Conservation (phyloP, 2,888 invertebrate species). For the Pseudococcus longispinus region DNA sequence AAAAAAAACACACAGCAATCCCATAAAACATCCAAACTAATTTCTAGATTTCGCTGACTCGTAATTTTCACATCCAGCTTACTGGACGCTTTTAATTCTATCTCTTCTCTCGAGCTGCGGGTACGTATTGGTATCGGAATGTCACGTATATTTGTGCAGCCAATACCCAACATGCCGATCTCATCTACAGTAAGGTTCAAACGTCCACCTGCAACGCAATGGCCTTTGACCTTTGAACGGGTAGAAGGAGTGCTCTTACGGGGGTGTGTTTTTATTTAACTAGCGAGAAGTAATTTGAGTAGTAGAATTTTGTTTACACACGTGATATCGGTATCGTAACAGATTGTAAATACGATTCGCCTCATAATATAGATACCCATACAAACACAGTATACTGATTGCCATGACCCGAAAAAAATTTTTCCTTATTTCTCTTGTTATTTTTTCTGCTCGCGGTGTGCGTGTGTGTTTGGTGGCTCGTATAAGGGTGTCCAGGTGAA, state of each 20-base stretch:
- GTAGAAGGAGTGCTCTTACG: background rate
- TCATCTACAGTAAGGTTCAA: background rate
- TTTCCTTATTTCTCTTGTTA: slow-evolving; percentile 36
- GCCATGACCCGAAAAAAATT: slow-evolving; percentile 29
- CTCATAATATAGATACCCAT: slow-evolving; percentile 32
- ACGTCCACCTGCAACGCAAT: background rate
- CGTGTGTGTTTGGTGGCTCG: background rate
- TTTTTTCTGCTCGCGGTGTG: background rate
- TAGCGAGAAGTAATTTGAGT: slow-evolving; percentile 27
- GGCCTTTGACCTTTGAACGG: background rate
- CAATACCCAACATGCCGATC: background rate
- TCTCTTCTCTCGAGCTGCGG: background rate
- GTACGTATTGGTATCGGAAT: background rate
- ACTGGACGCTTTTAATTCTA: background rate
- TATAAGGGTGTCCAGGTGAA: too few relatives aligned
- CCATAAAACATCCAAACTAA: background rate
- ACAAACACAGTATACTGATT: background rate
- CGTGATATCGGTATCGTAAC: slow-evolving; percentile 37
- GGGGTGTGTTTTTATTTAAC: slow-evolving; percentile 24
- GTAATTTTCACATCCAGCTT: background rate
- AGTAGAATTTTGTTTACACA: slow-evolving; percentile 22
- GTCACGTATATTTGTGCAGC: background rate
- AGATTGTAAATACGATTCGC: slow-evolving; percentile 38
- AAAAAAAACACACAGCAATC: too few relatives aligned
- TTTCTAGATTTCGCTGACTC: background rate